Evolutionary conservation across 2,797 vertebrate species (phyloP), one percentile per base, ranked within the genome.

Genomic region (Picus viridis): DNA sequence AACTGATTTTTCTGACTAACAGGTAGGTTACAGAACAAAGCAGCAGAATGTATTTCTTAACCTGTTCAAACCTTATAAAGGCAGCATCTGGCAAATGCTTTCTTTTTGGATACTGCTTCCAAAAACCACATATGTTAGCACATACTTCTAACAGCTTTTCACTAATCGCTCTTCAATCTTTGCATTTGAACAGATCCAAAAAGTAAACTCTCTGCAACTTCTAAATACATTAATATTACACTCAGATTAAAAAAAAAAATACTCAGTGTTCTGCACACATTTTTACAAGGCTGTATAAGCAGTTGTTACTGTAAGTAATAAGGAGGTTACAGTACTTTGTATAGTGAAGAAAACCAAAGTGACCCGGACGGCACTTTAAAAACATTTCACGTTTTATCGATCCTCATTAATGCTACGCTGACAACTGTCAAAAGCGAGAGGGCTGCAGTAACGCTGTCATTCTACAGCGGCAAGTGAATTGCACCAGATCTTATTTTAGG

Each of bases 1-100:
- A 91, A 80, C 36, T 63, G 54, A 62, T 88, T 85, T 75, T 88
- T 84, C 78, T 86, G 84, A 90, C 59, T 34, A 94, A 88, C 2
- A 1, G 56, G 23, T 72, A 81, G 63, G 86, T 90, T 79, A 72
- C 80, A 89, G 70, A 90, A 94, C 74, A 93, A 94, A 54, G 84
- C 78, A 92, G 58, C 69, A 89, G 69, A 90, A 81, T 0, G 2
- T 69, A 90, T 83, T 94, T 92, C 83, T 92, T 93, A 94, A 94
- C 72, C 83, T 87, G 93, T 92, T 96, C 89, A 83, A 86, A 94
- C 78, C 61, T 68, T 88, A 90, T 80, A 92, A 91, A 95, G 83
- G 82, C 67, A 83, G 89, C 75, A 91, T 53, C 90, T 90, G 88
- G 91, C 65, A 69, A 90, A 39, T 0, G 1, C 67, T 91, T 67